Evolutionary conservation across 2,797 vertebrate species (phyloP).

Genomic region (Epinephelus malabaricus): DNA sequence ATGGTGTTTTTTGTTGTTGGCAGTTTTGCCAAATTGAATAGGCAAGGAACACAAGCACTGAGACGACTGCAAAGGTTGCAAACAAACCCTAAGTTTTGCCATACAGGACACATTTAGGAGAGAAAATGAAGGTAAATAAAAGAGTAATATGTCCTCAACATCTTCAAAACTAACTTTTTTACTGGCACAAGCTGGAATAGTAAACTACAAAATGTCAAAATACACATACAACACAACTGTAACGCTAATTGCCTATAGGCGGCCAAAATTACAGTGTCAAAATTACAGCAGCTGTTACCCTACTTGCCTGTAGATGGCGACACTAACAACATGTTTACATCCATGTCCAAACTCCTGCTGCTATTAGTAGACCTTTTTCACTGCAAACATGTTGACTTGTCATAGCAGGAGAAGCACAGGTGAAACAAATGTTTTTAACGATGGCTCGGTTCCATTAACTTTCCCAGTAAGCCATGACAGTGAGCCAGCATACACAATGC

Average conservation of each 20-base stretch:
- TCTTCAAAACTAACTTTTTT: neutral
- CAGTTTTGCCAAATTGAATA: neutral
- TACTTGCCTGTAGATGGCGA: neutral
- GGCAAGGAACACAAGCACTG: neutral
- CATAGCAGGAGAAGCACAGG: neutral
- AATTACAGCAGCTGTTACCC: neutral
- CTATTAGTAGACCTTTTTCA: neutral
- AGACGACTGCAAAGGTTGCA: neutral
- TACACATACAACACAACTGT: neutral
- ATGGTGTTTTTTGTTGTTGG: neutral
- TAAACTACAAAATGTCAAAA: constrained; percentile 1
- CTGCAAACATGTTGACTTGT: neutral
- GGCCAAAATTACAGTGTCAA: neutral
- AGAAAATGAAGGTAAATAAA: neutral
- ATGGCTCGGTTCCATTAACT: neutral
- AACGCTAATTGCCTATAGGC: neutral
- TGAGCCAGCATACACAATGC: neutral
- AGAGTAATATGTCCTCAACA: neutral
- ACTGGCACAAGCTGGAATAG: neutral
- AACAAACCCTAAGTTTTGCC: constrained; percentile 1
- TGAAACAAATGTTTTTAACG: neutral
- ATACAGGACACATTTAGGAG: fast-evolving
- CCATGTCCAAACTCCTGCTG: neutral
- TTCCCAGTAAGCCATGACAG: neutral
- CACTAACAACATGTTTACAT: neutral